These are phyloP conservation scores for Cotesia glomerata DNA, from an alignment of 1,140 invertebrate genomes.

Conservation along the genomic window DNA sequence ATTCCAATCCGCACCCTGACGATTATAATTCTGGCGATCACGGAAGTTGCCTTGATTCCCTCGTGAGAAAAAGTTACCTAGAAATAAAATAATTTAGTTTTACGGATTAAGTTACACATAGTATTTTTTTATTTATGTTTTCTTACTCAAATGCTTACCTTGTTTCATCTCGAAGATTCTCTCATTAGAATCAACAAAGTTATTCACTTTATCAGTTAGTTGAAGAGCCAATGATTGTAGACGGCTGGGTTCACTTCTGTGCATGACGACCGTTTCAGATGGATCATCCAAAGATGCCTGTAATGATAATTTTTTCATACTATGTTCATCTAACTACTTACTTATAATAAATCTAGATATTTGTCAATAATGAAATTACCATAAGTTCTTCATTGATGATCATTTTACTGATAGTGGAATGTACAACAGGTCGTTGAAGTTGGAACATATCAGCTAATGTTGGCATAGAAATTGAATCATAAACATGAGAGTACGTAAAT, in stretches of 20 bases:
- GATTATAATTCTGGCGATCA: slow-evolving; percentile 64
- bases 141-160: slow-evolving; percentile 61
- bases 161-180: slow-evolving; percentile 90
- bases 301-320: slow-evolving; percentile 48
- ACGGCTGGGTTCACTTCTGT: slow-evolving; percentile 96
- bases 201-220: slow-evolving; percentile 90
- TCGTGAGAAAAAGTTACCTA: slow-evolving; percentile 65
- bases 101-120: too few relatives aligned
- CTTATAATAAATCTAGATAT: slow-evolving; percentile 22
- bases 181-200: slow-evolving; percentile 96
- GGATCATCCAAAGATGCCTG: slow-evolving; percentile 95
- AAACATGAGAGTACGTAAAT: slow-evolving; percentile 98
- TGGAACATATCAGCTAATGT: slow-evolving; percentile 95
- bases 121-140: background rate
- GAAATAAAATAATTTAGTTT: background rate
- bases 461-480: slow-evolving; percentile 92
- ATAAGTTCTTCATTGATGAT: slow-evolving; percentile 99
- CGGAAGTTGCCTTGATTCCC: slow-evolving; percentile 65
- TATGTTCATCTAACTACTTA: background rate
- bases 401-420: slow-evolving; percentile 99
- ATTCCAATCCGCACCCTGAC: slow-evolving; percentile 64
- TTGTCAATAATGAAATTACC: slow-evolving; percentile 60
- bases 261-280: slow-evolving; percentile 96
- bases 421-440: slow-evolving; percentile 83
- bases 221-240: slow-evolving; percentile 96